Percentiles rank a stretch among this genome's conserved stretches.
phyloP scores from a whole-genome alignment of 92 coral and sea anemone genomes.

The Phenganax subtilis region DNA sequence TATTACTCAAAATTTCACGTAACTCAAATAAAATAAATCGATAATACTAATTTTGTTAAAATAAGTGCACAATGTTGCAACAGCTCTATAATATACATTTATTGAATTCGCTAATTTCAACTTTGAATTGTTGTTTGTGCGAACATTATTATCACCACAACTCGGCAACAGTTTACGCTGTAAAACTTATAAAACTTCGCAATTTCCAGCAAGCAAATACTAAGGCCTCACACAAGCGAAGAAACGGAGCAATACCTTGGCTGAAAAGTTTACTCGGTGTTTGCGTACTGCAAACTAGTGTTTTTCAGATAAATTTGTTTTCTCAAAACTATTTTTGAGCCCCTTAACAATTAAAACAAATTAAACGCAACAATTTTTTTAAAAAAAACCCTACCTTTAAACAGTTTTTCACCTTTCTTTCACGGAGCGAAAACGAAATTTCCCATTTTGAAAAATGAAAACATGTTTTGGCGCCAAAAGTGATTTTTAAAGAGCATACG shows the following conservation, averaged over 20 bases:
- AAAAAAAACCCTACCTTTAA: too few relatives aligned
- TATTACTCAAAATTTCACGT: background rate
- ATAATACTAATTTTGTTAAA: too few relatives aligned
- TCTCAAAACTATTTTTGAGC: background rate
- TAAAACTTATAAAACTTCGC: background rate
- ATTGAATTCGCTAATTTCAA: background rate
- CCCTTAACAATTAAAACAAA: too few relatives aligned
- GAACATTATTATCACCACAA: background rate
- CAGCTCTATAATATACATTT: background rate
- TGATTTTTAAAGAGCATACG: too few relatives aligned
- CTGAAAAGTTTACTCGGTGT: background rate
- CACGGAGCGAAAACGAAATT: too few relatives aligned
- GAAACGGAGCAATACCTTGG: background rate
- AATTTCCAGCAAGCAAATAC: background rate
- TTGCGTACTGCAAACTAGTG: too few relatives aligned
- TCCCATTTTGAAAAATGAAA: too few relatives aligned
- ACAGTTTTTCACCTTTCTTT: too few relatives aligned
- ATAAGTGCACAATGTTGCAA: too few relatives aligned
- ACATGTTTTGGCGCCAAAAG: too few relatives aligned
- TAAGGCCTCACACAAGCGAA: background rate
- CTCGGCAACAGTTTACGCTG: slow-evolving; percentile 1
- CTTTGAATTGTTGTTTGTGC: background rate
- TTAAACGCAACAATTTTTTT: too few relatives aligned
- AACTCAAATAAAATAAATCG: too few relatives aligned
- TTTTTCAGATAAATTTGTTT: background rate